phyloP scores from a whole-genome alignment of 2,113 vertebrate species.

The Mesoclemmys tuberculata region DNA sequence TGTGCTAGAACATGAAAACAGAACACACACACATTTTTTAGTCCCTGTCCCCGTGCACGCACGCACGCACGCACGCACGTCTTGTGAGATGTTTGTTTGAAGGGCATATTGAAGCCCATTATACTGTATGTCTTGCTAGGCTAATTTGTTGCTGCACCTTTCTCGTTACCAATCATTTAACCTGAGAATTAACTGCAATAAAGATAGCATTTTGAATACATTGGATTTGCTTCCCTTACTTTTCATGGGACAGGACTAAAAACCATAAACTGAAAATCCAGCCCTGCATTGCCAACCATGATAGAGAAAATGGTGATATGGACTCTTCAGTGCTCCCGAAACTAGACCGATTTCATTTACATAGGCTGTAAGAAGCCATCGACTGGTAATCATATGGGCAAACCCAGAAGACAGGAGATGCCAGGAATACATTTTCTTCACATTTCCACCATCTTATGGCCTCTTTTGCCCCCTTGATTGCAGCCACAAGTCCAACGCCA shows the following conservation, averaged over 20 bases:
- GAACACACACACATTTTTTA: fast-evolving
- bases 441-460: neutral
- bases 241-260: neutral
- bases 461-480: neutral
- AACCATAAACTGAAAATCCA: neutral
- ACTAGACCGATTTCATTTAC: neutral
- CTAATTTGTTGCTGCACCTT: neutral
- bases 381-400: neutral
- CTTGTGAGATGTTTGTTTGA: neutral
- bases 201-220: slow-evolving; percentile 33
- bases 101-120: neutral
- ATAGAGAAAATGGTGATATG: neutral
- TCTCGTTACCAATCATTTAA: neutral
- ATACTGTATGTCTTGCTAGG: neutral
- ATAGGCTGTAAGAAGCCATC: neutral
- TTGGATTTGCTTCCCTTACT: neutral
- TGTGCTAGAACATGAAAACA: neutral
- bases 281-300: fast-evolving
- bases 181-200: slow-evolving; percentile 44
- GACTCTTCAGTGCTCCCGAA: neutral
- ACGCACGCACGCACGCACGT: fast-evolving
- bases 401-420: neutral
- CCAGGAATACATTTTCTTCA: neutral
- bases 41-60: neutral
- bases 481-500: neutral